These are phyloP conservation scores for Dione juno DNA, from an alignment of 2,888 invertebrate species.

Conservation along the genomic window DNA sequence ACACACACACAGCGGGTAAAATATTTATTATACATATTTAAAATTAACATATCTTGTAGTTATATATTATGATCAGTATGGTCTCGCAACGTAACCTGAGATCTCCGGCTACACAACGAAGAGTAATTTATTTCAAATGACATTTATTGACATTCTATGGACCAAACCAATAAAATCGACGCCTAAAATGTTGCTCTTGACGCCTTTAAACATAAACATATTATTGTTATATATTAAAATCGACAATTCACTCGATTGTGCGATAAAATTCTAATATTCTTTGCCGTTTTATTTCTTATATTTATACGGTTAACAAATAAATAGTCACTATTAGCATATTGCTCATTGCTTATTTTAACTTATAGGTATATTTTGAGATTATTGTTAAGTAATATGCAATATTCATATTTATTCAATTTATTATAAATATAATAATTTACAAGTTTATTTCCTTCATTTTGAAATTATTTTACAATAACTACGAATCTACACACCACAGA, in stretches of 20 bases:
- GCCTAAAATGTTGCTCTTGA: slow-evolving; percentile 61
- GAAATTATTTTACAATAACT: too few species aligned
- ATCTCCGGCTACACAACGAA: slow-evolving; percentile 27
- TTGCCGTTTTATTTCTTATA: background rate
- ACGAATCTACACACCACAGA: too few species aligned
- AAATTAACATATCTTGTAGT: slow-evolving; percentile 69
- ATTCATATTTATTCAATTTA: too few species aligned
- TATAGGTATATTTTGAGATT: too few species aligned
- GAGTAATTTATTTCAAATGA: slow-evolving; percentile 71
- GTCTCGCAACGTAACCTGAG: slow-evolving; percentile 38
- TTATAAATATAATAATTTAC: too few species aligned
- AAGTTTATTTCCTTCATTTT: too few species aligned
- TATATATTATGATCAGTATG: slow-evolving; percentile 51
- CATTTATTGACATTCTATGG: slow-evolving; percentile 74
- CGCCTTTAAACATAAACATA: slow-evolving; percentile 54
- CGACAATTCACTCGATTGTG: slow-evolving; percentile 12
- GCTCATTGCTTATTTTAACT: too few species aligned
- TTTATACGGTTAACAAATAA: background rate
- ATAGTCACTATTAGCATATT: too few species aligned
- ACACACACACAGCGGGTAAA: slow-evolving; percentile 9
- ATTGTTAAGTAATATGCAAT: too few species aligned
- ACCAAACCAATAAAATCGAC: slow-evolving; percentile 65
- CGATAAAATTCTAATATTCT: slow-evolving; percentile 14
- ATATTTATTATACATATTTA: slow-evolving; percentile 50
- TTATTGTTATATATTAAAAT: slow-evolving; percentile 49